Evolutionary conservation across 1,140 invertebrate species (phyloP).

Genomic region (Drosophila pseudoananassae): DNA sequence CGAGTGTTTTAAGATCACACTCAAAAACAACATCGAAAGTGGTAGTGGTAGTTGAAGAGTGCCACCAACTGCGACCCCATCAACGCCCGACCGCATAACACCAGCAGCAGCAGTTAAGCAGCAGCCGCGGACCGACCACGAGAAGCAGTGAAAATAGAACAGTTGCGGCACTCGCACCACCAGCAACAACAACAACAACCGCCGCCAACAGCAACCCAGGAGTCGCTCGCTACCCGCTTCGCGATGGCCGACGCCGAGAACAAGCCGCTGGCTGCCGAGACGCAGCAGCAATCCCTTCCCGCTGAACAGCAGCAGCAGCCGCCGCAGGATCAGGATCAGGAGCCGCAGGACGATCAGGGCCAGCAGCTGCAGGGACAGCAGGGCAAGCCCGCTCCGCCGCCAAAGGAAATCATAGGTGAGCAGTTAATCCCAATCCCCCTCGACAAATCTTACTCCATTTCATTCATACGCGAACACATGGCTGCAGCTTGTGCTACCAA

Average conservation of each 20-base stretch:
- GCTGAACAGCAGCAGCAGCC: conserved; percentile 54
- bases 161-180: conserved; percentile 54
- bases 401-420: conserved; percentile 83
- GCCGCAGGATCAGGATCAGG: conserved; percentile 60
- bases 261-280: conserved; percentile 74
- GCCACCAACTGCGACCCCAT: conserved; percentile 68
- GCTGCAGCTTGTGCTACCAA: conserved; percentile 60
- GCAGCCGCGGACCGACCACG: conserved; percentile 47
- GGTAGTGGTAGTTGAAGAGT: conserved; percentile 82
- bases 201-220: conserved; percentile 20
- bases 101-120: conserved; percentile 44
- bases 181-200: conserved; percentile 25
- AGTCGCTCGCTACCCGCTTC: conserved; percentile 37
- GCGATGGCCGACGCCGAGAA: conserved; percentile 83
- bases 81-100: conserved; percentile 25
- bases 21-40: conserved; percentile 82
- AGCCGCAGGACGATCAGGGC: conserved; percentile 62
- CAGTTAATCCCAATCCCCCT: conserved; percentile 4
- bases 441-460: conserved; percentile 43
- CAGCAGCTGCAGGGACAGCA: conserved; percentile 59
- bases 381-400: conserved; percentile 73
- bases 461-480: conserved; percentile 79
- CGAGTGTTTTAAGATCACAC: conserved; percentile 83
- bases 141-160: conserved; percentile 25
- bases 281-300: conserved; percentile 50